phyloP scores from a whole-genome alignment of 2,113 vertebrate species.

The Osmerus mordax region DNA sequence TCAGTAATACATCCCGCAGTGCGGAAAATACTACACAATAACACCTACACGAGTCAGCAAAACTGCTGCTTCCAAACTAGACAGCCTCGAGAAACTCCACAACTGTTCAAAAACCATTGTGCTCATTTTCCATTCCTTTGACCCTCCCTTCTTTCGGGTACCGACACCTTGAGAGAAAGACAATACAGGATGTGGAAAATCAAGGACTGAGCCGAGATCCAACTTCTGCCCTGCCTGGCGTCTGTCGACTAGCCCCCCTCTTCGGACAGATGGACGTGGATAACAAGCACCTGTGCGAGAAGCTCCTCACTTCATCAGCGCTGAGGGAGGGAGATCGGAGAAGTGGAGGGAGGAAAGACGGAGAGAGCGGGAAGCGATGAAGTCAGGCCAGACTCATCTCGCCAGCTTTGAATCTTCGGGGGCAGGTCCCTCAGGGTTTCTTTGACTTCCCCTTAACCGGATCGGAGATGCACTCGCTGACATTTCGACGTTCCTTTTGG shows the following conservation, averaged over 20 bases:
- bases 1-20: too few species aligned
- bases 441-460: neutral
- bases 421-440: conserved; percentile 5
- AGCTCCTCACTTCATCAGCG: conserved; percentile 27
- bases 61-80: conserved; percentile 43
- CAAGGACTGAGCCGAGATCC: conserved; percentile 37
- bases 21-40: neutral
- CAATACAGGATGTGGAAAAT: conserved; percentile 26
- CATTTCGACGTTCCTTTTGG: conserved; percentile 16
- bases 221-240: conserved; percentile 30
- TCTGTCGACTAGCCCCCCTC: conserved; percentile 36
- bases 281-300: conserved; percentile 54
- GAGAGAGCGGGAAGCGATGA: neutral
- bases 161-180: conserved; percentile 26
- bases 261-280: conserved; percentile 1
- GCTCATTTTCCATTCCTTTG: conserved; percentile 51
- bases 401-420: neutral
- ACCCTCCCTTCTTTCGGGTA: conserved; percentile 15
- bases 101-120: conserved; percentile 50
- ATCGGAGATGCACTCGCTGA: conserved; percentile 1
- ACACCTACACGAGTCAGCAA: conserved; percentile 53
- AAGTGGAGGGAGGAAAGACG: neutral
- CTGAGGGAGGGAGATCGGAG: neutral
- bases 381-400: neutral
- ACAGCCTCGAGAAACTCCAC: conserved; percentile 42